Base-by-base conservation (phyloP, 1,140 invertebrate species). In the Zaprionus lachaisei region DNA sequence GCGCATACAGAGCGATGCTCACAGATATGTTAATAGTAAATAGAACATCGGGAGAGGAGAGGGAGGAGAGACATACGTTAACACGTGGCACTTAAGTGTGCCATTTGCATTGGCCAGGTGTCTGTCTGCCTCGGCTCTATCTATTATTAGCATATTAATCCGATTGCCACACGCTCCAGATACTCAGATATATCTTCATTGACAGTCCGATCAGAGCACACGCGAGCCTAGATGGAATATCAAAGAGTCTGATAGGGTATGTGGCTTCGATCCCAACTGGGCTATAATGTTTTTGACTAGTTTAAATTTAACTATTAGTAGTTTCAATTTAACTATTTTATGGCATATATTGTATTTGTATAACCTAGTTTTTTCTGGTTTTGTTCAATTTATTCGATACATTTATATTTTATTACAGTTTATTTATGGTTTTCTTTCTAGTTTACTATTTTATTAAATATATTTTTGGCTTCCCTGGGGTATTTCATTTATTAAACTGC, bases 131-230 rank as follows among this genome's bases (percentile, higher is more conserved):
- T 51, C 20, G 20, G 11, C 24, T 51, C 47, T 24, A 14, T 11
- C 41, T 47, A 17, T 51, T 51, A 56, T 56, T 56, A 56, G 54
- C 54, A 56, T 56, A 56, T 51, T 22, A 51, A 51, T n/a, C 26
- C 24, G 7, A 56, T 6, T 56, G 54, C 54, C 54, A 56, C 54
- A 56, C 22, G 22, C 26, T 56, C 47, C 22, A 22, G 24, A 26
- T 55, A 7, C 41, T 3, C 14, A 54, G 5, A 56, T 28, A 55
- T 55, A 55, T 56, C 24, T 55, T 56, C 54, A 56, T 56, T 56
- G 26, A n/a, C 15, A 56, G 54, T 56, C 54, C 22, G n/a, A 12
- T 26, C 54, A 31, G 24, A n/a, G 14, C 54, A 14, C 54, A 26
- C 12, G 17, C 15, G 54, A n/a, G 31, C 26, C 7, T 1, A 17